Evolutionary conservation across 2,888 invertebrate genomes (phyloP).

Genomic region (Bursaphelenchus okinawaensis): DNA sequence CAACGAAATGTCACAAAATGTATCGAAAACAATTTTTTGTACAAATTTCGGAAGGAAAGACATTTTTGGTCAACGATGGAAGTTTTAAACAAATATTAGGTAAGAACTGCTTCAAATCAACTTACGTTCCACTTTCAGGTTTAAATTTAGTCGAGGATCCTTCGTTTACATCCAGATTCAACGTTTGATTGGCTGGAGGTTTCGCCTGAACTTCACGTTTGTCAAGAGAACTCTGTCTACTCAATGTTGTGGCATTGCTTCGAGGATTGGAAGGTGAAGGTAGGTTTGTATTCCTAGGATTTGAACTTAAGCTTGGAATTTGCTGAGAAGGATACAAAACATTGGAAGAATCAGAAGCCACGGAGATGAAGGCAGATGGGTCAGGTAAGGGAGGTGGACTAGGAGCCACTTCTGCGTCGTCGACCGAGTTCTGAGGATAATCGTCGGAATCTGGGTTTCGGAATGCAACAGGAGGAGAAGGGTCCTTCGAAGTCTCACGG

Average conservation of each 20-base stretch:
- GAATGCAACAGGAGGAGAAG: not conserved
- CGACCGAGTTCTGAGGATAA: not conserved
- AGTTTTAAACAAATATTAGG: too few species aligned
- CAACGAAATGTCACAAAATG: too few species aligned
- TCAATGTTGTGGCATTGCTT: not conserved
- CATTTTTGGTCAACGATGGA: too few species aligned
- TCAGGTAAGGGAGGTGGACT: not conserved
- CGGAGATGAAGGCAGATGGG: not conserved
- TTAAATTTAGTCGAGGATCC: not conserved
- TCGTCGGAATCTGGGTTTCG: not conserved
- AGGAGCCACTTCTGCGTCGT: not conserved
- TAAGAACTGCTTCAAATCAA: too few species aligned
- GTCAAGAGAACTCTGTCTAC: not conserved
- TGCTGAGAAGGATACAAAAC: too few species aligned
- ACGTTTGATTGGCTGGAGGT: not conserved
- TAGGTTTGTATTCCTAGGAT: not conserved
- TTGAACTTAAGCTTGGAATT: too few species aligned
- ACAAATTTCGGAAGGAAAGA: too few species aligned
- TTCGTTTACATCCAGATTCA: not conserved
- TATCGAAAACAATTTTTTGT: too few species aligned
- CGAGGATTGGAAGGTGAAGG: not conserved
- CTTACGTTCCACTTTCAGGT: not conserved
- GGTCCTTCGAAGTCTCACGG: constrained; percentile 3
- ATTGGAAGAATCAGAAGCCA: not conserved
- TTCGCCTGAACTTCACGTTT: not conserved